Conservation (phyloP, 2,888 invertebrate species). For the Agrenia bidenticulata region DNA sequence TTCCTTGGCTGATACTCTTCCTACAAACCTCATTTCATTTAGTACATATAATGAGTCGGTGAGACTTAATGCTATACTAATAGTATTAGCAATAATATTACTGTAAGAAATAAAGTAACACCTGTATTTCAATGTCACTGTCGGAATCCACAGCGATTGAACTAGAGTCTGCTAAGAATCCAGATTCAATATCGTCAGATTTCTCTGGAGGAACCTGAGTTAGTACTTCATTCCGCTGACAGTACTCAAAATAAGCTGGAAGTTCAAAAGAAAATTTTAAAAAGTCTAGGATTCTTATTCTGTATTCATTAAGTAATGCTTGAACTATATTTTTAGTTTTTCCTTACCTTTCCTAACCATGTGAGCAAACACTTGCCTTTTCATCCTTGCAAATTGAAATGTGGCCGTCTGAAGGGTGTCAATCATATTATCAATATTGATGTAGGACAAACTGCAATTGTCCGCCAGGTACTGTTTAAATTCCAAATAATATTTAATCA, state of each 20-base stretch:
- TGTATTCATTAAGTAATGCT: too few species aligned
- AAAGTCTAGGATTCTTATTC: too few species aligned
- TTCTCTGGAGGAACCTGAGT: not conserved
- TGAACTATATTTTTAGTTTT: too few species aligned
- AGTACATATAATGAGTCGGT: too few species aligned
- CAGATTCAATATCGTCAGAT: not conserved
- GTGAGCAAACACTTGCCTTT: conserved; percentile 74
- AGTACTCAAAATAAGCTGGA: conserved; percentile 31
- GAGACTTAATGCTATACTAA: too few species aligned
- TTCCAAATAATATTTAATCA: not conserved
- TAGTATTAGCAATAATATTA: not conserved
- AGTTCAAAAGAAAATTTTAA: not conserved
- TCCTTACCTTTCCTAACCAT: conserved; percentile 62
- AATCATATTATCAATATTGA: conserved; percentile 82
- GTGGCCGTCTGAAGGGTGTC: conserved; percentile 72
- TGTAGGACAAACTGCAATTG: conserved; percentile 75
- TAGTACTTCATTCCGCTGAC: not conserved
- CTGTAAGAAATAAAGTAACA: not conserved
- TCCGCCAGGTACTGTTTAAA: conserved; percentile 69
- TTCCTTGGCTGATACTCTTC: conserved; percentile 1
- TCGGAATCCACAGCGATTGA: conserved; percentile 27
- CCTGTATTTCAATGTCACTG: conserved; percentile 42
- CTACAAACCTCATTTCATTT: not conserved
- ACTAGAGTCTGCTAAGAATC: too few species aligned
- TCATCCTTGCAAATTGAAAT: conserved; percentile 77